Percentiles rank a stretch among this genome's conserved stretches.
Evolutionary conservation across 1,140 invertebrate genomes (phyloP).

Genomic region (Theocolax elegans): DNA sequence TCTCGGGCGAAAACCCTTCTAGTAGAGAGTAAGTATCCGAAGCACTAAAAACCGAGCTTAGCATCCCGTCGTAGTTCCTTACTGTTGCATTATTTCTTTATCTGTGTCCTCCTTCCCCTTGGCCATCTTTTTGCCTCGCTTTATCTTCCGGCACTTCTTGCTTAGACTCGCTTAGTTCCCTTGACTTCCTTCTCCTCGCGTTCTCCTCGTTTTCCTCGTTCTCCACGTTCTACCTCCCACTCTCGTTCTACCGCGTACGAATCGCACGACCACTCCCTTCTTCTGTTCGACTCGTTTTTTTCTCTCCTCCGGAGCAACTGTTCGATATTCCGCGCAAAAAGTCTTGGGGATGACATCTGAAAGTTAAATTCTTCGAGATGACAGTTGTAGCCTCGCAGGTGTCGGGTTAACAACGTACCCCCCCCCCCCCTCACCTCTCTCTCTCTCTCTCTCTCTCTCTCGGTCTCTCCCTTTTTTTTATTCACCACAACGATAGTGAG

Average conservation of each 20-base stretch:
- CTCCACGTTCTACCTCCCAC: neutral
- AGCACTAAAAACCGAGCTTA: neutral
- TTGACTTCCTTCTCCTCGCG: no score
- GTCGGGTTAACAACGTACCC: no score
- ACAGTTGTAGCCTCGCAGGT: no score
- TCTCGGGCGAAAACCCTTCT: neutral
- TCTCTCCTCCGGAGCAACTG: neutral
- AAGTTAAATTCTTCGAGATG: no score
- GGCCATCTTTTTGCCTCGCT: neutral
- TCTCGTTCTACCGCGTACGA: slow-evolving; percentile 18
- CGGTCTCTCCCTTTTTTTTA: no score
- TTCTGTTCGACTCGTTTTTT: no score
- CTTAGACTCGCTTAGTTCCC: no score
- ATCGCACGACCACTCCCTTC: neutral
- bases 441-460: no score
- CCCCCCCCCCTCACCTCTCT: no score
- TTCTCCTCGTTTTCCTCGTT: neutral
- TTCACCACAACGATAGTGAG: neutral
- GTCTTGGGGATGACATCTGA: no score
- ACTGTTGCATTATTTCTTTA: slow-evolving; percentile 5
- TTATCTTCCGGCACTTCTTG: neutral
- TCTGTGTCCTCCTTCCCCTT: neutral
- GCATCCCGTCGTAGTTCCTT: neutral
- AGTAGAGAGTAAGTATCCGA: no score
- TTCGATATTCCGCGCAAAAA: neutral